Percentiles rank a stretch among this genome's conserved stretches.
Evolutionary conservation across 2,797 vertebrate species (phyloP).

Genomic region (Macroramphosus scolopax): DNA sequence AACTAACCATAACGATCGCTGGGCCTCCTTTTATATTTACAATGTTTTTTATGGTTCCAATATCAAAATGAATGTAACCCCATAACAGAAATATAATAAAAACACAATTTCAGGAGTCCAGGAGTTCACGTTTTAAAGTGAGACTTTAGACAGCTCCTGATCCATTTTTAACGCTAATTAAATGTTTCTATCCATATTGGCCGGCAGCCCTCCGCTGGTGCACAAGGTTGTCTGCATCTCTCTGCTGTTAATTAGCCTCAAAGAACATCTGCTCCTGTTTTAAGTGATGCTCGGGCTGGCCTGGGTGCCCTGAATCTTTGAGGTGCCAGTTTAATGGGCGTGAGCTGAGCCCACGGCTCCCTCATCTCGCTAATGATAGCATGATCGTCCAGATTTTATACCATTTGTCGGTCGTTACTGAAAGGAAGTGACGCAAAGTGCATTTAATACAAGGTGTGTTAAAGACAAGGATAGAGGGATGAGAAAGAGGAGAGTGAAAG

Average conservation of each 20-base stretch:
- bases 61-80: too few relatives aligned
- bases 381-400: slow-evolving; percentile 15
- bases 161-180: slow-evolving; percentile 65
- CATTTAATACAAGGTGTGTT: background rate
- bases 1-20: too few relatives aligned
- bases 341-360: slow-evolving; percentile 31
- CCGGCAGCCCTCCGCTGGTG: slow-evolving; percentile 59
- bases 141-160: slow-evolving; percentile 27
- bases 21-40: too few relatives aligned
- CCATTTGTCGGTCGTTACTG: too few relatives aligned
- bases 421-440: background rate
- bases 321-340: too few relatives aligned
- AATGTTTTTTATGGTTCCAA: too few relatives aligned
- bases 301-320: slow-evolving; percentile 39
- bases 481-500: too few relatives aligned
- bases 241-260: slow-evolving; percentile 67
- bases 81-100: too few relatives aligned
- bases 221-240: slow-evolving; percentile 50
- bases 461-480: slow-evolving; percentile 5
- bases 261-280: slow-evolving; percentile 74
- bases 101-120: too few relatives aligned
- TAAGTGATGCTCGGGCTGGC: slow-evolving; percentile 54
- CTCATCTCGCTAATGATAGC: slow-evolving; percentile 29
- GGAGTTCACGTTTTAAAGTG: too few relatives aligned
- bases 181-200: slow-evolving; percentile 64